phyloP scores from a whole-genome alignment of 2,888 invertebrate genomes.

The Drosophila sordidula region DNA sequence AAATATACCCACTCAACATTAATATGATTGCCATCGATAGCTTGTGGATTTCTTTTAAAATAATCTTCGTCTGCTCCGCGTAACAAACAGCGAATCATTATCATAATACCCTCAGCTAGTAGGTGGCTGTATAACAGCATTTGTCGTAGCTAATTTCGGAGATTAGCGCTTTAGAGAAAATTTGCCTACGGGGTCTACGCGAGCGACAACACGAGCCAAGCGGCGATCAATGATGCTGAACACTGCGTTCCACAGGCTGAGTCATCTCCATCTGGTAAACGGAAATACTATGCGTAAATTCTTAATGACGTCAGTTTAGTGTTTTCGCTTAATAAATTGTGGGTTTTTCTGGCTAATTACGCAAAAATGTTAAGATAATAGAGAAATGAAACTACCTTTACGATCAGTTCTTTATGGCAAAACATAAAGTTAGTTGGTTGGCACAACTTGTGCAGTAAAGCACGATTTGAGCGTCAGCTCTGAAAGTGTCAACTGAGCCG shows the following conservation, averaged over 20 bases:
- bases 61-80: background rate
- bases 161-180: slow-evolving; percentile 50
- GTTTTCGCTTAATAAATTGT: slow-evolving; percentile 29
- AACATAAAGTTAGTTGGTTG: slow-evolving; percentile 20
- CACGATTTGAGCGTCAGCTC: slow-evolving; percentile 13
- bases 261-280: slow-evolving; percentile 36
- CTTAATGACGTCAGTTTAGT: slow-evolving; percentile 51
- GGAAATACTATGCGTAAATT: slow-evolving; percentile 44
- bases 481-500: slow-evolving; percentile 37
- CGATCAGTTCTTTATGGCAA: slow-evolving; percentile 22
- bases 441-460: background rate
- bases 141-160: slow-evolving; percentile 55
- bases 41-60: background rate
- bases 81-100: slow-evolving; percentile 15
- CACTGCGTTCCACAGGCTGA: slow-evolving; percentile 31
- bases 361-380: slow-evolving; percentile 5
- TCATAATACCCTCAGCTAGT: slow-evolving; percentile 1
- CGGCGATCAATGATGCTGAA: slow-evolving; percentile 30
- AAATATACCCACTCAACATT: background rate
- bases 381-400: slow-evolving; percentile 39
- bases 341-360: slow-evolving; percentile 51
- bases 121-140: slow-evolving; percentile 46
- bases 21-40: background rate
- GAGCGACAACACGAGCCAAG: slow-evolving; percentile 6
- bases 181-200: slow-evolving; percentile 17